Percentiles rank a stretch among this genome's conserved stretches.
These are phyloP conservation scores for Budorcas taxicolor DNA, from an alignment of 2,113 vertebrate genomes.

Conservation along the genomic window DNA sequence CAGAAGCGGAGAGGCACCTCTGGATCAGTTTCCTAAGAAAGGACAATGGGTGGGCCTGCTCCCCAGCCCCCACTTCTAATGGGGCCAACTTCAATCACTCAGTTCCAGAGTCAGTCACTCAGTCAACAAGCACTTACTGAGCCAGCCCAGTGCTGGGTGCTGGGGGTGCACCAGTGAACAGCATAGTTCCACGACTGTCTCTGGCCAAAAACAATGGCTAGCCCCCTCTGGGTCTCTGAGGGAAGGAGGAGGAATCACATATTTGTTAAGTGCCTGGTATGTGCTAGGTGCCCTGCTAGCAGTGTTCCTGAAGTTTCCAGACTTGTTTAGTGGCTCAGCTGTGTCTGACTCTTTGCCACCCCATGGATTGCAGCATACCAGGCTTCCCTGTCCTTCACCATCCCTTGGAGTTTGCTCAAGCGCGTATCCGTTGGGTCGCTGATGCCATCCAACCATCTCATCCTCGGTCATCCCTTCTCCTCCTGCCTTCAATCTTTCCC, in stretches of 20 bases:
- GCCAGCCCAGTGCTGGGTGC: not conserved
- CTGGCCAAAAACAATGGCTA: not conserved
- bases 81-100: not conserved
- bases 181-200: too few relatives aligned
- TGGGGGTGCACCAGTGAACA: not conserved
- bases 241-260: not conserved
- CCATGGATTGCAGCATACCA: not conserved
- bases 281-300: too few relatives aligned
- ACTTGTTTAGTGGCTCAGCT: not conserved
- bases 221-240: not conserved
- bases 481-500: not conserved
- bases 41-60: not conserved
- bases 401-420: not conserved
- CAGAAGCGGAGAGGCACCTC: not conserved
- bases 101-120: not conserved
- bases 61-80: not conserved
- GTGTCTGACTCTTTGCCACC: not conserved
- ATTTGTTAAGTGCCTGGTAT: not conserved
- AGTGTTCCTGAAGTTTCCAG: not conserved
- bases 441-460: not conserved
- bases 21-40: not conserved
- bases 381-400: not conserved
- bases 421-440: fast-evolving
- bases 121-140: not conserved
- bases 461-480: not conserved